Conservation (phyloP, 1,140 invertebrate species). For the Temnothorax nylanderi region DNA sequence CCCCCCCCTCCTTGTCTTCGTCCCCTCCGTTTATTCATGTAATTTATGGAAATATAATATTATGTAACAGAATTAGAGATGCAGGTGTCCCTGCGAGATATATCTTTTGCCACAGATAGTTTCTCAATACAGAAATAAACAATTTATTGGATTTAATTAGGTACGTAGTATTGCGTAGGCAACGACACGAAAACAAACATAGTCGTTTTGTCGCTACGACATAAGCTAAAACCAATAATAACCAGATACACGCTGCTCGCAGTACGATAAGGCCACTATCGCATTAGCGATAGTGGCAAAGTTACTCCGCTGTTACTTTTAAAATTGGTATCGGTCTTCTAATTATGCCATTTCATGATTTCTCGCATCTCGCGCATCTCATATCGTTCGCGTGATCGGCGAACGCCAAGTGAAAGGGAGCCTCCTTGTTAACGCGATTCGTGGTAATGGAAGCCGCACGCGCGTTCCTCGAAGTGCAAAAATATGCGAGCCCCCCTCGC, state of each 20-base stretch:
- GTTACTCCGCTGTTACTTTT: neutral
- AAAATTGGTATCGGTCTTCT: neutral
- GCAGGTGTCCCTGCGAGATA: neutral
- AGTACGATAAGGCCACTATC: neutral
- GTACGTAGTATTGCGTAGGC: neutral
- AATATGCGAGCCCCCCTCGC: neutral
- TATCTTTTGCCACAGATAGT: neutral
- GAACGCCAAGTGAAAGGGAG: neutral
- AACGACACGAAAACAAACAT: neutral
- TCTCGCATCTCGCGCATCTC: neutral
- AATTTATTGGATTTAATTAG: neutral
- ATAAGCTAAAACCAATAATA: constrained; percentile 13
- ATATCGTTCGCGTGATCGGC: neutral
- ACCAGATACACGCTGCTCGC: neutral
- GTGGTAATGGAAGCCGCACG: neutral
- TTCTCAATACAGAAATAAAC: neutral
- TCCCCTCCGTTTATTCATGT: neutral
- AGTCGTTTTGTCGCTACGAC: neutral
- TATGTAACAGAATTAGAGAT: neutral
- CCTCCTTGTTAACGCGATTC: constrained; percentile 19
- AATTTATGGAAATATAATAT: constrained; percentile 34
- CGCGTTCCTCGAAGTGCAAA: constrained; percentile 16
- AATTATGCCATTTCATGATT: neutral
- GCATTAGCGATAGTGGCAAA: neutral
- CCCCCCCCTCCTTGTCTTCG: neutral